Evolutionary conservation across 2,888 invertebrate species (phyloP).

Genomic region (Orchesella flavescens): DNA sequence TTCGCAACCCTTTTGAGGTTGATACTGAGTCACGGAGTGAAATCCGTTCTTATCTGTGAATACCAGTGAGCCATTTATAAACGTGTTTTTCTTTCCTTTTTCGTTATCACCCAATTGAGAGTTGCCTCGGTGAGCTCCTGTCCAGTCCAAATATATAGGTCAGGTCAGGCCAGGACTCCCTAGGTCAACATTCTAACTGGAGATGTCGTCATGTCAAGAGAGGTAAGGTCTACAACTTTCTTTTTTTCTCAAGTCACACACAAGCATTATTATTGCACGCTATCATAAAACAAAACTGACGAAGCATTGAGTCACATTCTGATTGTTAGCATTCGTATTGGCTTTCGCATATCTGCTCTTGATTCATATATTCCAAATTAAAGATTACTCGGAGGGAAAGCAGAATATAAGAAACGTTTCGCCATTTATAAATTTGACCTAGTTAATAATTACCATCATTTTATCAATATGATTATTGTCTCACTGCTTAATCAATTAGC

Average conservation of each 20-base stretch:
- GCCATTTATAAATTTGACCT: too few relatives aligned
- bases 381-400: too few relatives aligned
- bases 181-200: conserved; percentile 72
- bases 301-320: too few relatives aligned
- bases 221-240: conserved; percentile 73
- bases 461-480: too few relatives aligned
- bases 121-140: conserved; percentile 63
- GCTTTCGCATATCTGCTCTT: too few relatives aligned
- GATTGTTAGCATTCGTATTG: too few relatives aligned
- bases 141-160: conserved; percentile 61
- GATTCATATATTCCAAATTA: too few relatives aligned
- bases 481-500: too few relatives aligned
- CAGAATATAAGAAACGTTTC: too few relatives aligned
- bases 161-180: conserved; percentile 73
- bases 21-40: conserved; percentile 55
- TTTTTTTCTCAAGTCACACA: background rate
- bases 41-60: conserved; percentile 56
- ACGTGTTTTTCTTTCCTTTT: conserved; percentile 35
- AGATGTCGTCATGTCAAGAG: conserved; percentile 78
- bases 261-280: too few relatives aligned
- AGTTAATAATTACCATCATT: too few relatives aligned
- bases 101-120: conserved; percentile 41
- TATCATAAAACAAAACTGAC: too few relatives aligned
- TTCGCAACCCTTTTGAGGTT: conserved; percentile 55
- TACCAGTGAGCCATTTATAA: conserved; percentile 42